Evolutionary conservation across 2,113 vertebrate genomes (phyloP).

Genomic region (Nerophis ophidion): DNA sequence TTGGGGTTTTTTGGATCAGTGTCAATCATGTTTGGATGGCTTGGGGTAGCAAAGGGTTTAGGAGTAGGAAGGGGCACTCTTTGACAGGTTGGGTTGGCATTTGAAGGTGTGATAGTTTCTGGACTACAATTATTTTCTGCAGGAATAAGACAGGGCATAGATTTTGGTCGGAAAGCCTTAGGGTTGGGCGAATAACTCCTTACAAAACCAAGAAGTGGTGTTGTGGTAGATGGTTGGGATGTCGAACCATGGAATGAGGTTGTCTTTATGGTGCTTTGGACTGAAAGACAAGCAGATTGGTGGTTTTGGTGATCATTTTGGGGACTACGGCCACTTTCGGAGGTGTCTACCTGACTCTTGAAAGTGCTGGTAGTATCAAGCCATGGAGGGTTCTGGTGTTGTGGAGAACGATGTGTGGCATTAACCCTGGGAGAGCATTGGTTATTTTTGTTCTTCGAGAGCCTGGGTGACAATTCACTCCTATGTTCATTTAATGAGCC

Average conservation of each 20-base stretch:
- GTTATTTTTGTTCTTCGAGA: constrained; percentile 29
- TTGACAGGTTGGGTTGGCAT: not conserved
- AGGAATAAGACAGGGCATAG: constrained; percentile 16
- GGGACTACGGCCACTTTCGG: constrained; percentile 11
- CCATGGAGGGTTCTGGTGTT: constrained; percentile 12
- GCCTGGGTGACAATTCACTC: constrained; percentile 19
- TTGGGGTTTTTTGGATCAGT: constrained; percentile 22
- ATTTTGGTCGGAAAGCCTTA: constrained; percentile 32
- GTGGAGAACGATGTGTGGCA: constrained; percentile 8
- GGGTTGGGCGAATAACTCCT: constrained; percentile 34
- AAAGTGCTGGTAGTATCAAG: constrained; percentile 6
- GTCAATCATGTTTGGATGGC: constrained; percentile 21
- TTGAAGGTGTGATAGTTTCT: not conserved
- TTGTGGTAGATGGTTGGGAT: constrained; percentile 3
- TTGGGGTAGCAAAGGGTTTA: constrained; percentile 48
- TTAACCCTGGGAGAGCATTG: constrained; percentile 17
- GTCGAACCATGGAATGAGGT: not conserved
- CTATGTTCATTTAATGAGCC: constrained; percentile 17
- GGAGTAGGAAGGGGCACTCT: constrained; percentile 19
- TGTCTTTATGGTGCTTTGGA: constrained; percentile 10
- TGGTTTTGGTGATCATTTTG: constrained; percentile 5
- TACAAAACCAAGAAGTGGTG: constrained; percentile 47
- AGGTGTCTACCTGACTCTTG: constrained; percentile 12
- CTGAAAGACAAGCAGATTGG: constrained; percentile 11
- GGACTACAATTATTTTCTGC: constrained; percentile 10